Percentiles rank a stretch among this genome's conserved stretches.
Evolutionary conservation across 2,797 vertebrate genomes (phyloP).

Genomic region (Neostethus bicornis): DNA sequence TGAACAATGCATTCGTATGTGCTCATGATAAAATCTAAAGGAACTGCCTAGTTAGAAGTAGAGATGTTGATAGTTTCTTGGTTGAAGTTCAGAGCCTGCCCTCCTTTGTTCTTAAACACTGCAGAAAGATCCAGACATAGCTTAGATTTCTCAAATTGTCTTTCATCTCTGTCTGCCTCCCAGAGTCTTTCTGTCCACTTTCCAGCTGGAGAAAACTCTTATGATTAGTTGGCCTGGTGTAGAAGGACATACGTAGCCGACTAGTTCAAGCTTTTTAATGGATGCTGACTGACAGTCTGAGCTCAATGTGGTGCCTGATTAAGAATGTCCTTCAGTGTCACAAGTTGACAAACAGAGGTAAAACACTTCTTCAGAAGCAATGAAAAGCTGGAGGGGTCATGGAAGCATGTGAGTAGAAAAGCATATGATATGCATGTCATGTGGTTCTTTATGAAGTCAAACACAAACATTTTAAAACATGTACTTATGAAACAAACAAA

Average conservation of each 20-base stretch:
- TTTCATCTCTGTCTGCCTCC: constrained; percentile 66
- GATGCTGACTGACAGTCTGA: constrained; percentile 65
- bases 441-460: constrained; percentile 7
- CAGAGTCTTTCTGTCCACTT: constrained; percentile 60
- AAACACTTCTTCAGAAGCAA: constrained; percentile 49
- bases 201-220: constrained; percentile 71
- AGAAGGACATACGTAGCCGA: constrained; percentile 39
- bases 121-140: constrained; percentile 74
- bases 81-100: constrained; percentile 62
- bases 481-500: constrained; percentile 4
- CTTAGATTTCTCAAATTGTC: constrained; percentile 69
- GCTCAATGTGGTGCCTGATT: constrained; percentile 62
- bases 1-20: constrained; percentile 26
- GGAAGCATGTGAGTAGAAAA: constrained; percentile 26
- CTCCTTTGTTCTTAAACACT: constrained; percentile 68
- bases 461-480: constrained; percentile 13
- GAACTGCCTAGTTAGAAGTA: constrained; percentile 39
- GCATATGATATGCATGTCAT: constrained; percentile 11
- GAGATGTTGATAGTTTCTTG: constrained; percentile 64
- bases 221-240: constrained; percentile 67
- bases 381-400: constrained; percentile 39
- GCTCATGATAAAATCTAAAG: constrained; percentile 34
- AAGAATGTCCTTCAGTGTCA: constrained; percentile 77
- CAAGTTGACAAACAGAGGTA: constrained; percentile 61
- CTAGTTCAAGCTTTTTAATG: constrained; percentile 59